Base-by-base conservation (phyloP, 2,113 vertebrate genomes). In the Albula goreensis region DNA sequence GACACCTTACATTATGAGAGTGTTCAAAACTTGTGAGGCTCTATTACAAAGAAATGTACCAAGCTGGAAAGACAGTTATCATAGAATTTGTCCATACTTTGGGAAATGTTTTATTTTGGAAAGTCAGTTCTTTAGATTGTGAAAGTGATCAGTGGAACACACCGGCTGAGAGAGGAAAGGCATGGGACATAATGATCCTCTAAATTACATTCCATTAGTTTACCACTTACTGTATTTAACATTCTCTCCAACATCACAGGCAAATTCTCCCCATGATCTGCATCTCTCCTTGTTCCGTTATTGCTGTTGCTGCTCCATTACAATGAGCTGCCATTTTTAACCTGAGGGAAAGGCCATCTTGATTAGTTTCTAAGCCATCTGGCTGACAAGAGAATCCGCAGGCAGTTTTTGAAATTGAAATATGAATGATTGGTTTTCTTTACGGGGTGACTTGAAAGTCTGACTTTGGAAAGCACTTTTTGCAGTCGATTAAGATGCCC, bases 321-420 rank as follows among this genome's bases (percentile, higher is more conserved):
- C 80, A 81, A 53, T 81, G 48, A 63, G 11, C 57, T 63, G 19
- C 17, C 56, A 63, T 63, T 19, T 48, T 48, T 60, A 83, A 25
- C 52, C 53, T n/a, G 50, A 83, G 25, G 22, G 41, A 60, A 60
- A 60, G 31, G 53, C 10, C n/a, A 83, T 41, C 11, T 60, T 60
- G 52, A 49, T 48, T 41, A 63, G 49, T 31, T 83, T 83, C 25
- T 17, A 5, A 2, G 41, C 53, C 81, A 60, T 13, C 53, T 60
- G 11, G 81, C 81, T 60, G 49, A 51, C 41, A 48, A 83, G 57
- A 63, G 57, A 41, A 41, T 60, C 53, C 41, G 2, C 2, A 7
- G 81, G 81, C 52, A 60, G 13, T 83, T 83, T 48, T 60, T 60
- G 31, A 51, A 57, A 83, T 83, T 83, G 25, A 63, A 83, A 48